phyloP scores from a whole-genome alignment of 2,113 vertebrate species.

The Setophaga petechia region DNA sequence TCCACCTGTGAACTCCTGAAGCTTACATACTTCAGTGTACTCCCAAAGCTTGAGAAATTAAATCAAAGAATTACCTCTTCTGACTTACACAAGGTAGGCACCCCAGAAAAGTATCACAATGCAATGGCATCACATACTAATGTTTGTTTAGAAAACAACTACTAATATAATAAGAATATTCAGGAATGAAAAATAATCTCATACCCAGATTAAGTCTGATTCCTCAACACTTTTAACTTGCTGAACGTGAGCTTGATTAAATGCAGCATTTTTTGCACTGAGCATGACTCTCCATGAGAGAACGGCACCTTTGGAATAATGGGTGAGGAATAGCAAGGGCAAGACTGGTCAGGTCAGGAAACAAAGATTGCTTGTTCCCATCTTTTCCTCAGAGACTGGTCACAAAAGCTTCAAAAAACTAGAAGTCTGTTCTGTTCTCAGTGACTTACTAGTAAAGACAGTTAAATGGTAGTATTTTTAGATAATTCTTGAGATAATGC shows the following conservation, averaged over 20 bases:
- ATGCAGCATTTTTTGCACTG: background rate
- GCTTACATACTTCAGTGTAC: background rate
- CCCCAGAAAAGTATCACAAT: background rate
- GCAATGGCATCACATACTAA: background rate
- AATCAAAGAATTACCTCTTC: background rate
- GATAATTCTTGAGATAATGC: background rate
- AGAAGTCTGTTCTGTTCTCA: background rate
- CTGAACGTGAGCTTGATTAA: background rate
- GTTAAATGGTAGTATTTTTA: background rate
- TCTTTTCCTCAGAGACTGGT: background rate
- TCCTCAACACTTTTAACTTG: background rate
- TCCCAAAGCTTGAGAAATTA: background rate
- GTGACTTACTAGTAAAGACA: background rate
- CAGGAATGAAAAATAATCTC: background rate
- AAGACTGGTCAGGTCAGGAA: background rate
- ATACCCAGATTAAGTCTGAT: background rate
- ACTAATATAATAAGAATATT: background rate
- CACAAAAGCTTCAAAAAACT: background rate
- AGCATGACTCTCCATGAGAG: background rate
- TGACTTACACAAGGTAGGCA: background rate
- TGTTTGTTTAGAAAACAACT: background rate
- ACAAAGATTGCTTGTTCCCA: background rate
- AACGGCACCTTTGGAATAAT: background rate
- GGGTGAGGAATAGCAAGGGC: background rate
- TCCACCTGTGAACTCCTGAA: background rate